Conservation (phyloP, 2,888 invertebrate genomes). For the Andrena hattorfiana region DNA sequence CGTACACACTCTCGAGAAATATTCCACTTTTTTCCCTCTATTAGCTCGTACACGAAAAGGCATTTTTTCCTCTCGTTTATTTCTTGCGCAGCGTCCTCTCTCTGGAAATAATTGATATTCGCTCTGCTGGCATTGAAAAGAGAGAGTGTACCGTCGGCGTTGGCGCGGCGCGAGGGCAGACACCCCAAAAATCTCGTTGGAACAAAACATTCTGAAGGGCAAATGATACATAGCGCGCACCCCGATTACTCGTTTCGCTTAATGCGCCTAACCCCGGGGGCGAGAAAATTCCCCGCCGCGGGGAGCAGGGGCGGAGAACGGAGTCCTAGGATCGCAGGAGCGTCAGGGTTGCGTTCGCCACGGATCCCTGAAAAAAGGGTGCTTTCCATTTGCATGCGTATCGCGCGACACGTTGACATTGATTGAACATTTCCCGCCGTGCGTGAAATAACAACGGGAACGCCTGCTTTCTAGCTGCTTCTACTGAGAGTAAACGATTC, state of each 20-base stretch:
- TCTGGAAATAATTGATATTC: not conserved
- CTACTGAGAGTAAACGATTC: slow-evolving; percentile 2
- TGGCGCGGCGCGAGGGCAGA: slow-evolving; percentile 10
- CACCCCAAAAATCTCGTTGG: slow-evolving; percentile 61
- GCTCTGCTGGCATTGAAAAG: not conserved
- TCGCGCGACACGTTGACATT: slow-evolving; percentile 34
- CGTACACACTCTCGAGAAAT: not conserved
- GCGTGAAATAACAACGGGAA: slow-evolving; percentile 41
- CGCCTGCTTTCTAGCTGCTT: slow-evolving; percentile 8
- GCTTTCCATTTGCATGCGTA: slow-evolving; percentile 32
- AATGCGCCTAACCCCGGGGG: slow-evolving; percentile 29
- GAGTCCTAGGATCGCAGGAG: slow-evolving; percentile 23
- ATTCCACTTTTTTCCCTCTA: not conserved
- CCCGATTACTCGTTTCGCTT: slow-evolving; percentile 38
- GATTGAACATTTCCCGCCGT: slow-evolving; percentile 36
- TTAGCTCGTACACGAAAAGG: not conserved
- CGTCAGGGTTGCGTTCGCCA: slow-evolving; percentile 13
- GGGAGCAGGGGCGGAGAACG: not conserved
- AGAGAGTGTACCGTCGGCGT: not conserved
- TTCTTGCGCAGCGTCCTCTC: not conserved
- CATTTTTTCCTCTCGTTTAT: slow-evolving; percentile 11
- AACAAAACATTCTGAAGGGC: slow-evolving; percentile 58
- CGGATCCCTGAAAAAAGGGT: not conserved
- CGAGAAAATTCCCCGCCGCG: slow-evolving; percentile 24
- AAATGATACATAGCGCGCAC: slow-evolving; percentile 52